A percentile compares a stretch with the other conserved stretches of the same genome.
Conservation (phyloP, 2,888 invertebrate species). For the Mythimna pallens region DNA sequence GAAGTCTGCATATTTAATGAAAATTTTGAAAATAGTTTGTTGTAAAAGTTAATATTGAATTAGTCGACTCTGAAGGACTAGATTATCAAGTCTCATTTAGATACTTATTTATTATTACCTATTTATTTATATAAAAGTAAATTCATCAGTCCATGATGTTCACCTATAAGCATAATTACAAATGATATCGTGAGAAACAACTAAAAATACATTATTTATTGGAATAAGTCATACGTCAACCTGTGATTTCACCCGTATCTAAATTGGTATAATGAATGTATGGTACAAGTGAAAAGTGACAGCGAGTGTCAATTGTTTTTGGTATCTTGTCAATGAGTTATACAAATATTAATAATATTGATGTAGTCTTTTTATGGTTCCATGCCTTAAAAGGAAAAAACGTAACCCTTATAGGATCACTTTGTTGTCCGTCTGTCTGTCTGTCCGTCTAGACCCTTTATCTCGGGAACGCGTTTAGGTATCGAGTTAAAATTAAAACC, state of each 20-base stretch:
- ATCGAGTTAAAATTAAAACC: too few species aligned
- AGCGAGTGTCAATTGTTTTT: background rate
- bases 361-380: too few species aligned
- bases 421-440: too few species aligned
- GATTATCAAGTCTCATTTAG: background rate
- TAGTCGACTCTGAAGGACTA: background rate
- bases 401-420: too few species aligned
- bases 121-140: too few species aligned
- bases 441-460: too few species aligned
- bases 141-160: too few species aligned
- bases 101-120: too few species aligned
- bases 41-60: background rate
- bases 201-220: conserved; percentile 28
- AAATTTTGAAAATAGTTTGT: conserved; percentile 4
- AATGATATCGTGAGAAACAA: conserved; percentile 6
- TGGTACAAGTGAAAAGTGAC: conserved; percentile 13
- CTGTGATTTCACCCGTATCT: conserved; percentile 46
- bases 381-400: too few species aligned
- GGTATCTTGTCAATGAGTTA: background rate
- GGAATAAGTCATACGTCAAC: conserved; percentile 29
- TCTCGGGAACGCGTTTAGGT: too few species aligned
- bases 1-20: conserved; percentile 3
- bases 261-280: conserved; percentile 34
- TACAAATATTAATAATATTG: too few species aligned
- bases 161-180: background rate